Evolutionary conservation across 2,888 invertebrate genomes (phyloP).

Genomic region (Rhopalosiphum nymphaeae): DNA sequence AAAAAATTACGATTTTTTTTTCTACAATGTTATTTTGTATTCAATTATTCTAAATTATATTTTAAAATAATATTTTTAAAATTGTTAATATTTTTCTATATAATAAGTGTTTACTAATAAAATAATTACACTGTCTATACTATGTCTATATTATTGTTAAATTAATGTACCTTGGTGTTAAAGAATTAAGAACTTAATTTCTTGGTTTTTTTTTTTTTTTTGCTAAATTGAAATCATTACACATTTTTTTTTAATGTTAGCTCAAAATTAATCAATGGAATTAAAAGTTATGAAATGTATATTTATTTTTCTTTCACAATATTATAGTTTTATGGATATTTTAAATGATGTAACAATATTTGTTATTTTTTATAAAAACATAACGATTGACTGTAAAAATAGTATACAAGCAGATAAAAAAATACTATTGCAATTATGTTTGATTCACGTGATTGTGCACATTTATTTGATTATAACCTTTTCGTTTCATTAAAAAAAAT

Average conservation of each 20-base stretch:
- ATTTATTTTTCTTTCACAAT: neutral
- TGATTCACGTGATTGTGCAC: neutral
- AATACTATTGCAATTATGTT: neutral
- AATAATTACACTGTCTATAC: neutral
- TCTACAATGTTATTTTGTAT: neutral
- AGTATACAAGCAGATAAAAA: neutral
- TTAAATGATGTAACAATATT: neutral
- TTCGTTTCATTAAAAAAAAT: neutral
- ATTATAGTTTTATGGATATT: neutral
- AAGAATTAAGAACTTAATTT: neutral
- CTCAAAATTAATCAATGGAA: neutral
- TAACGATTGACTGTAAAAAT: neutral
- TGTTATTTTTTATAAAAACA: neutral
- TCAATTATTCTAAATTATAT: neutral
- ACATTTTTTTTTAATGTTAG: no score
- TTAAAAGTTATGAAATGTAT: neutral
- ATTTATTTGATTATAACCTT: neutral
- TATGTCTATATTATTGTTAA: neutral
- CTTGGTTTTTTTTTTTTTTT: neutral
- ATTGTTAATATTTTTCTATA: neutral
- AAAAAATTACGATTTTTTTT: neutral
- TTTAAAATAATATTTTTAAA: neutral
- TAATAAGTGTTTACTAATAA: neutral
- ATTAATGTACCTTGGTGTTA: no score
- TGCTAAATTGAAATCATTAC: no score